Evolutionary conservation across 2,797 vertebrate species (phyloP).

Genomic region (Crenichthys baileyi): DNA sequence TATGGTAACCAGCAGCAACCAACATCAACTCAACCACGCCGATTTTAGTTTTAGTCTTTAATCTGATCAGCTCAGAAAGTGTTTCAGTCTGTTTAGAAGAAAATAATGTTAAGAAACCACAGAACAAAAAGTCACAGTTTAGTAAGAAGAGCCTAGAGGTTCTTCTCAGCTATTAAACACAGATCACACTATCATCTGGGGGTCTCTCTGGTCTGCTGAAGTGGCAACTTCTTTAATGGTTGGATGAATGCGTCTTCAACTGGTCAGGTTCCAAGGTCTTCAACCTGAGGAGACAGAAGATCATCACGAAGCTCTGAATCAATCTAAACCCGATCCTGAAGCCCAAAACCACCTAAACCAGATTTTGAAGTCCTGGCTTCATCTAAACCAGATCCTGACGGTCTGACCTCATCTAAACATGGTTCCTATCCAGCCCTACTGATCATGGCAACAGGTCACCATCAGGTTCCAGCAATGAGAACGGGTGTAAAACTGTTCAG

Average conservation of each 20-base stretch:
- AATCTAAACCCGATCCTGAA: too few relatives aligned
- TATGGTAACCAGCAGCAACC: neutral
- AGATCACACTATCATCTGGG: neutral
- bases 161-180: neutral
- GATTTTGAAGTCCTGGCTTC: neutral
- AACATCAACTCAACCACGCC: neutral
- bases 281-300: constrained; percentile 36
- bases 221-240: neutral
- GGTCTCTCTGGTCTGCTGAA: neutral
- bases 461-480: neutral
- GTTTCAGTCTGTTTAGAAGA: neutral
- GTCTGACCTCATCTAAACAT: neutral
- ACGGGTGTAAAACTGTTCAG: neutral
- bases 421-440: neutral
- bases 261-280: constrained; percentile 12
- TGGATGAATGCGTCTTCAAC: neutral
- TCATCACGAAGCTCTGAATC: neutral
- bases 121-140: neutral
- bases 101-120: neutral
- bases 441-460: neutral
- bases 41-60: neutral
- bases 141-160: neutral
- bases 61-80: neutral
- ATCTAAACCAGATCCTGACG: neutral
- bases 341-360: too few relatives aligned